Conservation (phyloP, 2,888 invertebrate species). For the Harmothoe impar region DNA sequence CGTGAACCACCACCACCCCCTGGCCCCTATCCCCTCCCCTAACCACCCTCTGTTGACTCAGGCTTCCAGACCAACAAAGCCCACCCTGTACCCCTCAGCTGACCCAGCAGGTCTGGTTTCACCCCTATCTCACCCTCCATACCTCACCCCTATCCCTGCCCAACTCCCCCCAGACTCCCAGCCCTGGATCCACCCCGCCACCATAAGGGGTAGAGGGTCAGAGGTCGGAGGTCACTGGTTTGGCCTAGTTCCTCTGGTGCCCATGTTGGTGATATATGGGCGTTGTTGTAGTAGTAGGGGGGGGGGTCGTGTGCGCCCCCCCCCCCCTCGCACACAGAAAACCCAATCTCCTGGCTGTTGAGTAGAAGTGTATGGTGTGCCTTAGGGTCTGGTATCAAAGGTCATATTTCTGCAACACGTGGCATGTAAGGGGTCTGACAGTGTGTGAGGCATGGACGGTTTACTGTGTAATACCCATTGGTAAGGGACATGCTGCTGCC, state of each 20-base stretch:
- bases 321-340: no score
- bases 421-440: no score
- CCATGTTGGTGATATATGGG: not conserved
- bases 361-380: no score
- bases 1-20: not conserved
- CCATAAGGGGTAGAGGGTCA: not conserved
- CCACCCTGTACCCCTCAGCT: not conserved
- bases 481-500: no score
- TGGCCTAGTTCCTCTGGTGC: constrained; percentile 4
- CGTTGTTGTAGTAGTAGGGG: not conserved
- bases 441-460: no score
- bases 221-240: constrained; percentile 13
- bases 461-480: no score
- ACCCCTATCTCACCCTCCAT: not conserved
- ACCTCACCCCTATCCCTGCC: not conserved
- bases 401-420: no score
- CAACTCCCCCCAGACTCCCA: not conserved
- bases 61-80: constrained; percentile 20
- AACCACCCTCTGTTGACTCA: constrained; percentile 34
- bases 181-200: constrained; percentile 32
- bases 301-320: not conserved
- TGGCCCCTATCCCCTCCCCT: not conserved
- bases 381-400: no score
- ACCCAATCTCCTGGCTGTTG: no score
- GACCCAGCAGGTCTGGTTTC: constrained; percentile 1